Percentiles rank a stretch among this genome's conserved stretches.
Conservation (phyloP, 1,140 invertebrate species). For the Drosophila orosa region DNA sequence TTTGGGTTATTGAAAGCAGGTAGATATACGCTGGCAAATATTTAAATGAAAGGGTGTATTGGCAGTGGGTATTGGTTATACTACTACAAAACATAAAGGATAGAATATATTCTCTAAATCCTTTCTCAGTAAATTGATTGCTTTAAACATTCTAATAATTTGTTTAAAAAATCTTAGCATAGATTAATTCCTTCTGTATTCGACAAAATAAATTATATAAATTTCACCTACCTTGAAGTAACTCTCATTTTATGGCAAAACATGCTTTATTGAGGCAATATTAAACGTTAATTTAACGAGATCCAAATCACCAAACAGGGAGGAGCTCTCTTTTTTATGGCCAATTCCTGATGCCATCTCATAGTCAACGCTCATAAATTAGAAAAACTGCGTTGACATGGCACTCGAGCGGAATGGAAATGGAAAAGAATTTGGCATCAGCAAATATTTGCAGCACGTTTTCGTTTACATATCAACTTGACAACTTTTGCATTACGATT, state of each 20-base stretch:
- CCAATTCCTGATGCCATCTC: constrained; percentile 14
- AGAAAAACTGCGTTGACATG: constrained; percentile 45
- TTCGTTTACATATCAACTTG: constrained; percentile 82
- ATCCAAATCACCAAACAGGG: constrained; percentile 7
- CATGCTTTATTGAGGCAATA: constrained; percentile 4
- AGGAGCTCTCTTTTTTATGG: constrained; percentile 23
- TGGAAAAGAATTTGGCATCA: constrained; percentile 68
- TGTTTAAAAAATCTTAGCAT: no score
- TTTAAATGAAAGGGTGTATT: no score
- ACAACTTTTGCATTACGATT: constrained; percentile 82
- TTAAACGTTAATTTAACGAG: constrained; percentile 4
- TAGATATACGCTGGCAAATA: not conserved
- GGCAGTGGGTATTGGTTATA: no score
- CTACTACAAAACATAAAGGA: no score
- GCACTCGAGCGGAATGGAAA: constrained; percentile 34
- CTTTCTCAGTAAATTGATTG: no score
- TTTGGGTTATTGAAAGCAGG: constrained; percentile 3
- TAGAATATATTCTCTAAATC: no score
- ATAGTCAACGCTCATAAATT: constrained; percentile 49
- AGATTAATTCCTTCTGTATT: not conserved
- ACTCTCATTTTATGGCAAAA: not conserved
- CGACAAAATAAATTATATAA: not conserved
- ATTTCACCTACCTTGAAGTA: not conserved
- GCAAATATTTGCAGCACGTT: constrained; percentile 80
- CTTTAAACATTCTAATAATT: no score